Base-by-base conservation (phyloP, 2,113 vertebrate genomes). In the Larimichthys polyactis region DNA sequence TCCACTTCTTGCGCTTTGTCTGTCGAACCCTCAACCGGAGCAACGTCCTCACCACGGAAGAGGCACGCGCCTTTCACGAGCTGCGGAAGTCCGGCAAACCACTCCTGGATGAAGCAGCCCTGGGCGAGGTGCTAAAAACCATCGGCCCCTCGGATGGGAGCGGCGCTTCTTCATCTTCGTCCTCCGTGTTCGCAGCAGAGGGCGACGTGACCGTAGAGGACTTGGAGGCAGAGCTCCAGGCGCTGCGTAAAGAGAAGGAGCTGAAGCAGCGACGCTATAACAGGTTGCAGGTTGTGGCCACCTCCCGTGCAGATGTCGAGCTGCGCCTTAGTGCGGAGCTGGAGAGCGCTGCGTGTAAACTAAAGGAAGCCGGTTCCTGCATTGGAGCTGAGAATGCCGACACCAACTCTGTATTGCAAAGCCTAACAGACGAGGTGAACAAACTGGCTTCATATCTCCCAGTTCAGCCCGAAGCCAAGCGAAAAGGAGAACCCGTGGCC, bases 1-100 rank as follows among this genome's bases (percentile, higher is more conserved):
- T 87, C 63, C 86, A 95, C 1, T 96, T 99, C 84, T 77, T 99
- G 86, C 94, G 95, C 11, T 97, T 97, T 91, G 96, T 99, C 82
- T 99, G 97, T 92, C 93, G 90, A 19, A 95, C 86, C 51, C 80
- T 97, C 82, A 96, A 89, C 65, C 94, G 89, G 68, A 93, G 87
- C 73, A 93, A 96, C 17, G 94, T 96, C 20, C 75, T 98, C 44
- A 92, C 94, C 5, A 76, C 86, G 1, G 94, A 96, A 80, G 96
- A 99, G 82, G 85, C 95, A 14, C 89, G 78, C 55, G 96, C 94
- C 0, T 98, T 96, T 90, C 77, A 88, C 8, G 52, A 74, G 2
- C 93, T 99, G 1, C 81, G 90, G 0, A 83, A 94, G 14, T 94
- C 95, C 1, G 94, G 94, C 49, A 96, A 96, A 79, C 94, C 96